phyloP scores from a whole-genome alignment of 2,797 vertebrate species.

The Sphenodon punctatus region DNA sequence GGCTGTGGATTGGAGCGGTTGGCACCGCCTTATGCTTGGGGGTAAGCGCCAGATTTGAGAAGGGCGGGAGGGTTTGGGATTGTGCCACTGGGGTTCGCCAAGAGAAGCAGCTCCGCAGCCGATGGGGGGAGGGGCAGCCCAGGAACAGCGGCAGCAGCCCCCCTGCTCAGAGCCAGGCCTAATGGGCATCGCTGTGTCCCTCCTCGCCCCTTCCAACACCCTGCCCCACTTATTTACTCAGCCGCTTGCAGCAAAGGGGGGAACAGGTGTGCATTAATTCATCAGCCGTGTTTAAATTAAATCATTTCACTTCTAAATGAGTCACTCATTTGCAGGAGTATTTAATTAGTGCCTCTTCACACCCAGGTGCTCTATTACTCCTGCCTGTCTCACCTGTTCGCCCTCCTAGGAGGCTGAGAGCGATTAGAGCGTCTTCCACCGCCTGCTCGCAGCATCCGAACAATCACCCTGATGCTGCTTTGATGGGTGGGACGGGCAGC shows the following conservation, averaged over 20 bases:
- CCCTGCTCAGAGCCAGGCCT: not conserved
- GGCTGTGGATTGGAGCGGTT: too few relatives aligned
- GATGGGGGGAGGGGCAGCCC: not conserved
- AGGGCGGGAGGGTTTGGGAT: too few relatives aligned
- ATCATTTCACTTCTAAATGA: slow-evolving; percentile 75
- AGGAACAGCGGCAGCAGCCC: too few relatives aligned
- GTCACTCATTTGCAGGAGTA: slow-evolving; percentile 67
- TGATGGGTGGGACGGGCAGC: too few relatives aligned
- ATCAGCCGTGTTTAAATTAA: slow-evolving; percentile 67
- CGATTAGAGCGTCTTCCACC: slow-evolving; percentile 58
- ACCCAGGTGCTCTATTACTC: slow-evolving; percentile 68
- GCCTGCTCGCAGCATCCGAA: slow-evolving; percentile 46
- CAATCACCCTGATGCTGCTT: slow-evolving; percentile 62
- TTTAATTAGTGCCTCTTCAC: slow-evolving; percentile 72
- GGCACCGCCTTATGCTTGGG: too few relatives aligned
- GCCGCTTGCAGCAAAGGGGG: slow-evolving; percentile 63
- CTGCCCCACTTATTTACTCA: slow-evolving; percentile 55
- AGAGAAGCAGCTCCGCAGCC: too few relatives aligned
- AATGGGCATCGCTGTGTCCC: slow-evolving; percentile 15
- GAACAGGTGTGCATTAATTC: slow-evolving; percentile 75
- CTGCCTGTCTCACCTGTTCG: slow-evolving; percentile 70
- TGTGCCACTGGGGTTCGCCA: too few relatives aligned
- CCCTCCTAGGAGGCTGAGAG: slow-evolving; percentile 58
- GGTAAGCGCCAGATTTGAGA: too few relatives aligned
- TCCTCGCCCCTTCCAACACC: slow-evolving; percentile 25